Percentiles rank a stretch among this genome's conserved stretches.
Conservation (phyloP, 30 jellyfish, hydroid and myxozoan species). For the Aurelia aurita complex sp. Pacific region DNA sequence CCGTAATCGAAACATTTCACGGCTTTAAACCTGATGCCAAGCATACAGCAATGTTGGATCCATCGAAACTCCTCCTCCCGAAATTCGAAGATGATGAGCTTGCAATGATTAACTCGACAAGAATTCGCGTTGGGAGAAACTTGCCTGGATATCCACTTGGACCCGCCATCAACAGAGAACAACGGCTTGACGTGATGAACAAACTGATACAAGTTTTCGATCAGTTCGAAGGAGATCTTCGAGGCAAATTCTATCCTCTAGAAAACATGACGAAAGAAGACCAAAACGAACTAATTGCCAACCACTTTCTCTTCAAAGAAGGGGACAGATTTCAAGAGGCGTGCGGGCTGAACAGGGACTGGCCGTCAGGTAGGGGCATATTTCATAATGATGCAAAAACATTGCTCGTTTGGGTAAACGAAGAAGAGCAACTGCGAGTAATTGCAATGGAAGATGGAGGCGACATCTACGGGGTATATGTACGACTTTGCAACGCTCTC, state of each 20-base stretch:
- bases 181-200: too few relatives aligned
- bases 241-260: conserved; percentile 78
- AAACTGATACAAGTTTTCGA: too few relatives aligned
- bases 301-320: conserved; percentile 78
- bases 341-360: conserved; percentile 81
- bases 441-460: conserved; percentile 86
- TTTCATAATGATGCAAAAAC: conserved; percentile 76
- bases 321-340: conserved; percentile 74
- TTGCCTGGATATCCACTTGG: conserved; percentile 17
- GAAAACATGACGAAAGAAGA: conserved; percentile 63
- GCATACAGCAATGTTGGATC: too few relatives aligned
- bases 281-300: conserved; percentile 64
- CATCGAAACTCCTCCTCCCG: too few relatives aligned
- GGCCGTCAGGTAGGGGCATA: conserved; percentile 91
- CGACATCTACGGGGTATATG: conserved; percentile 72
- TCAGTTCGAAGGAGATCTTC: background rate
- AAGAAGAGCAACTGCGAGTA: conserved; percentile 82
- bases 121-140: conserved; percentile 71
- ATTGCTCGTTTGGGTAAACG: conserved; percentile 81
- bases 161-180: too few relatives aligned
- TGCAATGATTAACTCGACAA: conserved; percentile 16
- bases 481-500: conserved; percentile 72
- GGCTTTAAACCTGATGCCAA: too few relatives aligned
- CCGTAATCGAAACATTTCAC: too few relatives aligned
- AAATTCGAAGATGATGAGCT: too few relatives aligned